Conservation (phyloP, 2,888 invertebrate genomes). For the Zonitis immaculata region DNA sequence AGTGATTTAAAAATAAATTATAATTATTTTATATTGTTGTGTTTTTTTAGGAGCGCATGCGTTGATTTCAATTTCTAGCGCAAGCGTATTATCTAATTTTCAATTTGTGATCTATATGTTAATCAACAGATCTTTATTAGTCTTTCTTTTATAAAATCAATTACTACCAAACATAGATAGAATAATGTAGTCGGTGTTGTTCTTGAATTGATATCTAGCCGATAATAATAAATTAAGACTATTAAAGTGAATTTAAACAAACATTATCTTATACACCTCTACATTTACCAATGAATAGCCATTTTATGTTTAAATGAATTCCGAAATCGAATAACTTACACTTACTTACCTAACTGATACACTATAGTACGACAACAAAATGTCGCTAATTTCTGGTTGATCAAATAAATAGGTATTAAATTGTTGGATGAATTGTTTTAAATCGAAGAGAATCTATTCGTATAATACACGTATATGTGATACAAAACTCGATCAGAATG, state of each 20-base stretch:
- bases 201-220: background rate
- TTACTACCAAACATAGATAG: conserved; percentile 9
- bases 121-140: conserved; percentile 4
- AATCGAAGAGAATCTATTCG: too few species aligned
- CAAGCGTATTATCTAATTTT: too few species aligned
- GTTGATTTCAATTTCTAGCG: too few species aligned
- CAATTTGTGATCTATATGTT: too few species aligned
- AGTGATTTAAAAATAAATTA: too few species aligned
- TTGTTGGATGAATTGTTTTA: background rate
- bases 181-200: conserved; percentile 10
- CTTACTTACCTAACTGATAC: too few species aligned
- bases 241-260: conserved; percentile 3
- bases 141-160: conserved; percentile 6
- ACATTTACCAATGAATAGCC: background rate
- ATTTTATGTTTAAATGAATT: conserved; percentile 6
- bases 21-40: background rate
- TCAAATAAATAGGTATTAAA: conserved; percentile 22
- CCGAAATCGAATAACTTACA: conserved; percentile 26
- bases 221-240: conserved; percentile 18
- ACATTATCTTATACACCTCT: too few species aligned
- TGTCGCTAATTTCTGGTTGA: conserved; percentile 30
- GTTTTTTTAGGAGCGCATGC: background rate
- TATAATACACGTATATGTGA: conserved; percentile 1
- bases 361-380: conserved; percentile 30
- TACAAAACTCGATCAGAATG: conserved; percentile 1